Base-by-base conservation (phyloP, 2,113 vertebrate genomes). In the Trematomus loennbergii region DNA sequence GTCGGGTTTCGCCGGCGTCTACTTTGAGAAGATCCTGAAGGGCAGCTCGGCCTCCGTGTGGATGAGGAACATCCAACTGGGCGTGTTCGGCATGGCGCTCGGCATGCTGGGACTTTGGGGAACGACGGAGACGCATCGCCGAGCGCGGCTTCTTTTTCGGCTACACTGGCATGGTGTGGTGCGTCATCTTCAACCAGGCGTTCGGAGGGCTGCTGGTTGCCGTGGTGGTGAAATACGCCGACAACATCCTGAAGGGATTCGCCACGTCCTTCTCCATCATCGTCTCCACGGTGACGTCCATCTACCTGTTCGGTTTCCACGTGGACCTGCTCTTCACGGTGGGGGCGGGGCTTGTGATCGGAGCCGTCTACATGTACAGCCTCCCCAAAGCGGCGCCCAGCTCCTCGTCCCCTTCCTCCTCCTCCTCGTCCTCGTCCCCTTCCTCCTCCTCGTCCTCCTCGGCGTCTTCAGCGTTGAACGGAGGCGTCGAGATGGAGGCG, bases 171-270 rank as follows among this genome's bases (percentile, higher is more conserved):
- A 92, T 95, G 12, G 97, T 98, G 55, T 98, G 97, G 97, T 92
- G 93, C 0, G 97, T 98, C 64, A 96, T 98, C 78, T 92, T 96
- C 78, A 97, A 98, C 93, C 97, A 98, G 92, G 97, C 97, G 33
- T 96, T 98, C 0, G 97, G 97, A 0, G 97, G 97, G 52, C 94
- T 98, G 5, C 94, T 98, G 82, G 97, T 98, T 66, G 97, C 97
- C 2, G 93, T 98, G 17, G 97, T 98, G n/a, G 97, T 98, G 36
- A 97, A 98, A 77, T 98, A 98, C 5, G 97, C 97, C 0, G 97
- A 97, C 92, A 98, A 98, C 94, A 98, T 98, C 92, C 94, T 98
- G 75, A 98, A 98, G 85, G 97, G 96, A 82, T 98, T 98, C 50
- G 97, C 97, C 94, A 97, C 97, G 3, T 98, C 97, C 72, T 94